phyloP scores from a whole-genome alignment of 2,113 vertebrate genomes.

The Cinclus mexicanus region DNA sequence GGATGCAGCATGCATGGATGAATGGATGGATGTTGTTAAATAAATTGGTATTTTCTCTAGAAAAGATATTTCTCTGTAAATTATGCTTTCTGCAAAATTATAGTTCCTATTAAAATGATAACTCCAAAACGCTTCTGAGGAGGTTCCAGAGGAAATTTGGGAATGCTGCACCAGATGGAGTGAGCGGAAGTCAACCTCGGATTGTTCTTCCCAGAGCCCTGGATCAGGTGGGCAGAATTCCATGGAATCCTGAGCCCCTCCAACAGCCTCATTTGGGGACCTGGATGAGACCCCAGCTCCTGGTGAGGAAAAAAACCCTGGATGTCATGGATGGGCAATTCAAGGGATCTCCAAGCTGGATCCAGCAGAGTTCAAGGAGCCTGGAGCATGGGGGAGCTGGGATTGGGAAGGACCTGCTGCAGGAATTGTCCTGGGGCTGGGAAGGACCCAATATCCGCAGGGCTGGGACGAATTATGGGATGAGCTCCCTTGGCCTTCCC shows the following conservation, averaged over 20 bases:
- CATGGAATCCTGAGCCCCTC: not conserved
- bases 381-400: not conserved
- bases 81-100: rapidly evolving
- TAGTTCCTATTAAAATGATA: not conserved
- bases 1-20: too few relatives aligned
- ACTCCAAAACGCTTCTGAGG: not conserved
- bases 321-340: not conserved
- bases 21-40: too few relatives aligned
- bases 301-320: not conserved
- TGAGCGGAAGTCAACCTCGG: rapidly evolving
- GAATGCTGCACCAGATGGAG: not conserved
- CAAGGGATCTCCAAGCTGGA: not conserved
- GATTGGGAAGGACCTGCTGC: not conserved
- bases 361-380: not conserved
- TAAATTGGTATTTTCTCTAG: not conserved
- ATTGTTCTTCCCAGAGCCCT: not conserved
- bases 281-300: not conserved
- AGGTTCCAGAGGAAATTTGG: too few relatives aligned
- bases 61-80: not conserved
- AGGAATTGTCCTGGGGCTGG: not conserved
- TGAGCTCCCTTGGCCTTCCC: not conserved
- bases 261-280: not conserved
- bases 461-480: not conserved
- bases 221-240: not conserved
- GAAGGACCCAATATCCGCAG: rapidly evolving